phyloP scores from a whole-genome alignment of 2,113 vertebrate genomes.

The Xiphorhynchus elegans region DNA sequence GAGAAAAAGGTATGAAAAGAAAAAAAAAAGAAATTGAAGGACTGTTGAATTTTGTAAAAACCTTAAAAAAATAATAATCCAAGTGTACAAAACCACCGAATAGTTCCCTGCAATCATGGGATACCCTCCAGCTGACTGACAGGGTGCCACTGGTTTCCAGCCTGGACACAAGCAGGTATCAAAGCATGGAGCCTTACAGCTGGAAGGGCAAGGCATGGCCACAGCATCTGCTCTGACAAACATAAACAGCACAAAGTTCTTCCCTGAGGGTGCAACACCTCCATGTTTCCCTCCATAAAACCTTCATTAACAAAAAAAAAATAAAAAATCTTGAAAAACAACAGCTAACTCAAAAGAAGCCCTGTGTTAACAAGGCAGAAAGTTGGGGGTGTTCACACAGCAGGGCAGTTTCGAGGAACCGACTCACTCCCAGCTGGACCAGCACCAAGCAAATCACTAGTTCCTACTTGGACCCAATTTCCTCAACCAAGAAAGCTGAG shows the following conservation, averaged over 20 bases:
- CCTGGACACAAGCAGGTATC: not conserved
- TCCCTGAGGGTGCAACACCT: not conserved
- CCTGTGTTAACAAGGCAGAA: not conserved
- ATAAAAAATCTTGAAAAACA: not conserved
- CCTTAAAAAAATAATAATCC: accelerated
- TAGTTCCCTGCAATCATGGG: not conserved
- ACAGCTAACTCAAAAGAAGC: not conserved
- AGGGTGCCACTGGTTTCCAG: not conserved
- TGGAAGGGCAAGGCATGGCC: not conserved
- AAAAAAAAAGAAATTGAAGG: not conserved
- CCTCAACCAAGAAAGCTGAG: constrained; percentile 8
- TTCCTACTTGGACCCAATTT: not conserved
- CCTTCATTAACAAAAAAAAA: not conserved
- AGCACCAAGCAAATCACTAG: not conserved
- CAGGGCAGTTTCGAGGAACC: not conserved
- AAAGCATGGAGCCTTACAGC: not conserved
- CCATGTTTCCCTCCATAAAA: not conserved
- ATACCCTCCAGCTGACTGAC: not conserved
- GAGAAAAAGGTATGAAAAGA: not conserved
- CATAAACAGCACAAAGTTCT: not conserved
- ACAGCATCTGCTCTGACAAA: not conserved
- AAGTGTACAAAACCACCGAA: not conserved
- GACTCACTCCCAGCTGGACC: not conserved
- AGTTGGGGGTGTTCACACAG: not conserved
- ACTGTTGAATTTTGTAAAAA: not conserved